A percentile compares a stretch with the other conserved stretches of the same genome.
These are phyloP conservation scores for Eriocheir sinensis DNA, from an alignment of 1,140 invertebrate species.

Conservation along the genomic window DNA sequence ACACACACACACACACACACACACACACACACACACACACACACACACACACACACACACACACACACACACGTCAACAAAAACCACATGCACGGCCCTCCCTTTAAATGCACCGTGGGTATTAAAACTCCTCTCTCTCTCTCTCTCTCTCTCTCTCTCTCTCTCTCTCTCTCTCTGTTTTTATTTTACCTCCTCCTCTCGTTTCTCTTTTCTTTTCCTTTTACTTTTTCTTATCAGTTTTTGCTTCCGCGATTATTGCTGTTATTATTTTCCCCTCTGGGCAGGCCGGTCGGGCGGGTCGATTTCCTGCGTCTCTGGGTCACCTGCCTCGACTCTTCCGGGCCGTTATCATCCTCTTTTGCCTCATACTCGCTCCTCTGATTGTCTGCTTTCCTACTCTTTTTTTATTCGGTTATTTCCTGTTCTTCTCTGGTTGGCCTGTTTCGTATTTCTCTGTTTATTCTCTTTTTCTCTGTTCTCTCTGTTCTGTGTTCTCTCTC, in stretches of 20 bases:
- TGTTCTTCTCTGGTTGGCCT: neutral
- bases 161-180: neutral
- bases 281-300: neutral
- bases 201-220: constrained; percentile 32
- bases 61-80: too few relatives aligned
- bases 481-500: neutral
- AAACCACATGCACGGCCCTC: neutral
- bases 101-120: neutral
- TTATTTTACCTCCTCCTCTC: neutral
- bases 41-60: too few relatives aligned
- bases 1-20: too few relatives aligned
- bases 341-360: neutral
- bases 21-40: too few relatives aligned
- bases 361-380: neutral
- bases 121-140: constrained; percentile 34
- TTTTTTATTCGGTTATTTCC: neutral
- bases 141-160: constrained; percentile 48
- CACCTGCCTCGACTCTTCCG: neutral
- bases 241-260: too few relatives aligned
- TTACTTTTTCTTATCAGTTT: too few relatives aligned
- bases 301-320: constrained; percentile 12
- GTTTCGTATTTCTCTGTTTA: neutral
- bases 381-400: neutral
- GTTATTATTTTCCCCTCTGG: neutral
- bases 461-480: constrained; percentile 2